A percentile compares a stretch with the other conserved stretches of the same genome.
These are phyloP conservation scores for Augochlora pura DNA, from an alignment of 1,140 invertebrate species.

Conservation along the genomic window DNA sequence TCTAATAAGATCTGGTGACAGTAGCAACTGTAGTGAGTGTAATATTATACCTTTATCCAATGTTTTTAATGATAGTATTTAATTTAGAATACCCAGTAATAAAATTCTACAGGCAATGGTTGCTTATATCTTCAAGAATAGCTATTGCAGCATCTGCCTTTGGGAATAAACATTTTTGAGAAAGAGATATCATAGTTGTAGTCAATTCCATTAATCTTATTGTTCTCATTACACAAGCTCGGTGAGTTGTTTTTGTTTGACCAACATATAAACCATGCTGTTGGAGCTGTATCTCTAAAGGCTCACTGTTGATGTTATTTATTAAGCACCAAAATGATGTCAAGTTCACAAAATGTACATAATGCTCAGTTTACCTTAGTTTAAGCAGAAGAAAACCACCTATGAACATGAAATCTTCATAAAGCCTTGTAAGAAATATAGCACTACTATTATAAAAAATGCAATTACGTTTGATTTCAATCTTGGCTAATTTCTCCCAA, in stretches of 20 bases:
- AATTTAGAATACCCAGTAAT: not conserved
- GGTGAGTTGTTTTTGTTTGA: not conserved
- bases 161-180: slow-evolving; percentile 18
- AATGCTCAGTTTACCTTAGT: slow-evolving; percentile 13
- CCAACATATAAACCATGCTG: slow-evolving; percentile 10
- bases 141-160: not conserved
- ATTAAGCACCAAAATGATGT: not conserved
- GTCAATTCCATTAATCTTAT: slow-evolving; percentile 19
- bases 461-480: not conserved
- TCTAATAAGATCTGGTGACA: not conserved
- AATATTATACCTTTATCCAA: too few species aligned
- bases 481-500: slow-evolving; percentile 15
- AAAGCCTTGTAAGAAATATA: slow-evolving; percentile 23
- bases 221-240: slow-evolving; percentile 2
- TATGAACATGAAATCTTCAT: slow-evolving; percentile 5
- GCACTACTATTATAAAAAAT: slow-evolving; percentile 28
- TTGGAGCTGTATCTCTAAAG: slow-evolving; percentile 1
- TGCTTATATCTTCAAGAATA: slow-evolving; percentile 1
- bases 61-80: not conserved
- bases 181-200: slow-evolving; percentile 18
- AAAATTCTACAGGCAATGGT: not conserved
- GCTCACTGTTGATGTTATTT: slow-evolving; percentile 1
- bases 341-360: not conserved
- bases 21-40: too few species aligned
- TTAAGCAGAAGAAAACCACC: slow-evolving; percentile 6